Evolutionary conservation across 2,888 invertebrate species (phyloP).

Genomic region (Nomada lathburiana): DNA sequence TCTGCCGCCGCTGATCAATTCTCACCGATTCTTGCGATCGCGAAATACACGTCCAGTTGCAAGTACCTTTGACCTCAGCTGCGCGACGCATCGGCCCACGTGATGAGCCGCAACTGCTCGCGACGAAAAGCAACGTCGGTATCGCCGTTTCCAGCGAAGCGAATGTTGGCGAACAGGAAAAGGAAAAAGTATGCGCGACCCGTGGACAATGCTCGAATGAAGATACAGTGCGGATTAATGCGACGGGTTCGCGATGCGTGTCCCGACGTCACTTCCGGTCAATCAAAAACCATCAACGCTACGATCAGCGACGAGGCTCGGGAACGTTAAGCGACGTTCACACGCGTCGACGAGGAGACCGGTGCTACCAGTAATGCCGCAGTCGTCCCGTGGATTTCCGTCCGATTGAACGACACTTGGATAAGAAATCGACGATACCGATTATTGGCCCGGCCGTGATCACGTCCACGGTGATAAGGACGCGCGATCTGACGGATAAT

Average conservation of each 20-base stretch:
- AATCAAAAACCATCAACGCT: constrained; percentile 83
- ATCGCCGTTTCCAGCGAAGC: too few species aligned
- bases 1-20: background rate
- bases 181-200: background rate
- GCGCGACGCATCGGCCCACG: constrained; percentile 17
- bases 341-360: constrained; percentile 40
- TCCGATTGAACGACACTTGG: constrained; percentile 76
- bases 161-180: background rate
- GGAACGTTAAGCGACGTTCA: constrained; percentile 62
- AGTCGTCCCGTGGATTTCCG: constrained; percentile 16
- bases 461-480: constrained; percentile 13
- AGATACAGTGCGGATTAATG: constrained; percentile 68
- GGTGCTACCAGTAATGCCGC: background rate
- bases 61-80: constrained; percentile 24
- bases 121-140: constrained; percentile 8
- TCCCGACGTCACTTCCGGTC: constrained; percentile 83
- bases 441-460: constrained; percentile 20
- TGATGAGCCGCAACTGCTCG: constrained; percentile 43
- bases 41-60: background rate
- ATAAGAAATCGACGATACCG: constrained; percentile 15
- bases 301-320: constrained; percentile 53
- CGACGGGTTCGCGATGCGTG: constrained; percentile 76
- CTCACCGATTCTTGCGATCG: too few species aligned
- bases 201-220: constrained; percentile 53
- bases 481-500: too few species aligned